Percentiles rank a stretch among this genome's conserved stretches.
Conservation (phyloP, 2,113 vertebrate species). For the Gyps fulvus region DNA sequence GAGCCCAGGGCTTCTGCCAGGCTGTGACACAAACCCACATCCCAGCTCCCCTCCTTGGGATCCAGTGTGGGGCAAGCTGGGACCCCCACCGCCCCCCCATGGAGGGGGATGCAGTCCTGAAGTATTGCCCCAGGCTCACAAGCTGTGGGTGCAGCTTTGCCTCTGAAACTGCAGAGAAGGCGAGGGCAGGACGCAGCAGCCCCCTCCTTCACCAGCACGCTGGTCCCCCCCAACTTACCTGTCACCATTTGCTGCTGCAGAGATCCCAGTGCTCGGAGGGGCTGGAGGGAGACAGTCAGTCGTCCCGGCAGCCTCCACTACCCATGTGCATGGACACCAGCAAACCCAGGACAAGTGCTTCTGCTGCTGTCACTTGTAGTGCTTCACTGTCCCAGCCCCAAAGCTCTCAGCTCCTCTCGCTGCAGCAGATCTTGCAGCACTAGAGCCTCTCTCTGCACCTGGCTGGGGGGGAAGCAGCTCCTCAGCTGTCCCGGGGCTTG, state of each 20-base stretch:
- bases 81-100: neutral
- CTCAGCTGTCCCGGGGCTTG: rapidly evolving
- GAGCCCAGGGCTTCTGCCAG: neutral
- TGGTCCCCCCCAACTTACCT: neutral
- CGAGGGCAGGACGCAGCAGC: rapidly evolving
- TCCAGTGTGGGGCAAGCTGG: rapidly evolving
- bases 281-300: neutral
- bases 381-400: neutral
- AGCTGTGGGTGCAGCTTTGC: rapidly evolving
- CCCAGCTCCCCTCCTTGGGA: rapidly evolving
- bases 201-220: rapidly evolving
- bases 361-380: neutral
- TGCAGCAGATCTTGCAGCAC: neutral
- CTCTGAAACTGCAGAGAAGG: neutral
- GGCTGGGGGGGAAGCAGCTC: neutral
- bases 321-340: rapidly evolving
- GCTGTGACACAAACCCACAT: neutral
- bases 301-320: rapidly evolving
- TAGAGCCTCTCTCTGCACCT: rapidly evolving
- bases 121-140: rapidly evolving
- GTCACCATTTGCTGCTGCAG: rapidly evolving
- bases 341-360: neutral
- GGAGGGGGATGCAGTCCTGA: rapidly evolving
- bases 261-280: rapidly evolving
- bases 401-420: neutral